A percentile compares a stretch with the other conserved stretches of the same genome.
phyloP scores from a whole-genome alignment of 2,113 vertebrate species.

The Acanthochromis polyacanthus region DNA sequence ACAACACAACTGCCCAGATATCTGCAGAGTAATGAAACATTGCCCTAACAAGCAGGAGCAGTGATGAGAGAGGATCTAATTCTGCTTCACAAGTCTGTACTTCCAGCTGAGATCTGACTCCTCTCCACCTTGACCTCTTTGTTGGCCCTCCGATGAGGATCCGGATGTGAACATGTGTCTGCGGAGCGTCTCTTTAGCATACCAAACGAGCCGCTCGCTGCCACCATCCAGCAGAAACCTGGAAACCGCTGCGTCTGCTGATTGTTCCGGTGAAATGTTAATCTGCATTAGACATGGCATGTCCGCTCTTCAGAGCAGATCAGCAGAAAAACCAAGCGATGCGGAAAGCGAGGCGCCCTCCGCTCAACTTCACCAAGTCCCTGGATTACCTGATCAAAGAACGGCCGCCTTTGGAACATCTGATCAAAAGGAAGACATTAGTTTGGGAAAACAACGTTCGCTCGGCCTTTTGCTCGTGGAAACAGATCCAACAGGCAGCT shows the following conservation, averaged over 20 bases:
- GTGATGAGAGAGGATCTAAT: slow-evolving; percentile 21
- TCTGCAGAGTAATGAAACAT: too few relatives aligned
- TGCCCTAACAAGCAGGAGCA: background rate
- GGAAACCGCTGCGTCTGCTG: slow-evolving; percentile 74
- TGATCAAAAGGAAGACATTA: slow-evolving; percentile 75
- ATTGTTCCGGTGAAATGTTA: slow-evolving; percentile 80
- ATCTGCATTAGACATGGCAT: slow-evolving; percentile 82
- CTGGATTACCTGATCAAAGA: slow-evolving; percentile 82
- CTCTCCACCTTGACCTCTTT: slow-evolving; percentile 51
- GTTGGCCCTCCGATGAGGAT: slow-evolving; percentile 29
- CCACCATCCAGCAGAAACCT: slow-evolving; percentile 51
- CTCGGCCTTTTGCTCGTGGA: slow-evolving; percentile 64
- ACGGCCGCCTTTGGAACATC: slow-evolving; percentile 68
- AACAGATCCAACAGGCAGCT: slow-evolving; percentile 61
- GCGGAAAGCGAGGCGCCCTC: slow-evolving; percentile 63
- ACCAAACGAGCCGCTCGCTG: slow-evolving; percentile 49
- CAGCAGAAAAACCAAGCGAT: slow-evolving; percentile 75
- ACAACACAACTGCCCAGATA: too few relatives aligned
- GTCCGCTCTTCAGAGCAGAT: slow-evolving; percentile 75
- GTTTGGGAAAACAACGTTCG: slow-evolving; percentile 71
- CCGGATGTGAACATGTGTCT: slow-evolving; percentile 60
- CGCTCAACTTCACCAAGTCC: slow-evolving; percentile 67
- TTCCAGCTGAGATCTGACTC: slow-evolving; percentile 45
- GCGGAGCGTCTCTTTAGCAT: slow-evolving; percentile 67
- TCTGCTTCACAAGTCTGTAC: slow-evolving; percentile 1